Evolutionary conservation across 2,113 vertebrate species (phyloP).

Genomic region (Hypanus sabinus): DNA sequence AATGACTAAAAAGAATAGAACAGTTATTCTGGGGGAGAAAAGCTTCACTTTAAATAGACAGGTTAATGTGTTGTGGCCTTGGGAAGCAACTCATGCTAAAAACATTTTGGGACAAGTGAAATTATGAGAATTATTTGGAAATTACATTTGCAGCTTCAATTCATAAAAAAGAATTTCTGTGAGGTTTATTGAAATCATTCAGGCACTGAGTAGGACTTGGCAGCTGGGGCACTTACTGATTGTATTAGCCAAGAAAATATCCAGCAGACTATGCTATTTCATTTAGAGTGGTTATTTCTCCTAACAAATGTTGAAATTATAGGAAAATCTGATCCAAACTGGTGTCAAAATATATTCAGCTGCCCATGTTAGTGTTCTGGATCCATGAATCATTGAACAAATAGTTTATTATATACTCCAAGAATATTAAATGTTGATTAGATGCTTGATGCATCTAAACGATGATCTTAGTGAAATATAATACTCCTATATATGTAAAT

Average conservation of each 20-base stretch:
- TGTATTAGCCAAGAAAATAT: background rate
- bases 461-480: background rate
- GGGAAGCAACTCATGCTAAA: background rate
- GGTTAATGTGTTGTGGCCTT: background rate
- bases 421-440: background rate
- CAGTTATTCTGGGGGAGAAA: too few species aligned
- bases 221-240: background rate
- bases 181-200: background rate
- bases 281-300: background rate
- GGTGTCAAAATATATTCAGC: too few species aligned
- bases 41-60: too few species aligned
- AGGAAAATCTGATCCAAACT: background rate
- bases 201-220: background rate
- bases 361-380: too few species aligned
- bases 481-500: background rate
- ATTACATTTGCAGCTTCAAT: background rate
- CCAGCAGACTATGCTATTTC: background rate
- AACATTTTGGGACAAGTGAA: background rate
- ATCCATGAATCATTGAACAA: background rate
- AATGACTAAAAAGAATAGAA: too few species aligned
- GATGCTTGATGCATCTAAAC: background rate
- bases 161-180: background rate
- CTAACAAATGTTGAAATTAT: background rate
- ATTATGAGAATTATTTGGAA: background rate
- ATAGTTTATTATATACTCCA: background rate